Evolutionary conservation across 2,113 vertebrate genomes (phyloP), one percentile per base, ranked within the genome.

Genomic region (Colossoma macropomum): DNA sequence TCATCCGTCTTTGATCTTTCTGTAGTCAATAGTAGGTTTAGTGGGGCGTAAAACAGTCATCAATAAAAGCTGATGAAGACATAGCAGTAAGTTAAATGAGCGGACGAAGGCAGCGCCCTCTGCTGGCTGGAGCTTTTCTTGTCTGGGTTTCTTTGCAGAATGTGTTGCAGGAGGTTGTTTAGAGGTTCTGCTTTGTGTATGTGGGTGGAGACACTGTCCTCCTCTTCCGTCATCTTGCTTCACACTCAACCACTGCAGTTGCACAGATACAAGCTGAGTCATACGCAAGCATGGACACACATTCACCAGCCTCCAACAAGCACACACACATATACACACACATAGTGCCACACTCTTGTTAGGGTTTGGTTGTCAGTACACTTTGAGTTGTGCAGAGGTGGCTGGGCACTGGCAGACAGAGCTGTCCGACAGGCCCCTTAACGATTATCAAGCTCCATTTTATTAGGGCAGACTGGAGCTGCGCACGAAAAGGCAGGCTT

Each of bases 21-120:
- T 90, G 88, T 89, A 92, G 91, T 93, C 93, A 92, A 94, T 94
- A 92, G 91, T 89, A 92, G 85, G 88, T 92, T 92, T 91, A 92
- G 89, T 89, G 90, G 89, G 90, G 92, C 86, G 87, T 89, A 86
- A 90, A 87, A 91, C 83, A 50, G 65, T 90, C 86, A 91, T 94
- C 92, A 89, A 93, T 93, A 92, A 86, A 85, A 87, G 78, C 85
- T 86, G 84, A 83, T 79, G 79, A 86, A 83, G 82, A 82, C 60
- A 82, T 86, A 84, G 74, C 82, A 84, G 82, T 84, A 79, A 87
- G 86, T 81, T 82, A 77, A 56, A 71, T 75, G 84, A 75, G 56
- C 41, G 63, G 73, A 45, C 27, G 80, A 82, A 84, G 48, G 66
- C 70, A 71, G 83, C 32, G 81, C 76, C 84, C 81, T 88, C 83